Evolutionary conservation across 2,797 vertebrate genomes (phyloP), one percentile per base, ranked within the genome.

Genomic region (Lepilemur septentrionalis): DNA sequence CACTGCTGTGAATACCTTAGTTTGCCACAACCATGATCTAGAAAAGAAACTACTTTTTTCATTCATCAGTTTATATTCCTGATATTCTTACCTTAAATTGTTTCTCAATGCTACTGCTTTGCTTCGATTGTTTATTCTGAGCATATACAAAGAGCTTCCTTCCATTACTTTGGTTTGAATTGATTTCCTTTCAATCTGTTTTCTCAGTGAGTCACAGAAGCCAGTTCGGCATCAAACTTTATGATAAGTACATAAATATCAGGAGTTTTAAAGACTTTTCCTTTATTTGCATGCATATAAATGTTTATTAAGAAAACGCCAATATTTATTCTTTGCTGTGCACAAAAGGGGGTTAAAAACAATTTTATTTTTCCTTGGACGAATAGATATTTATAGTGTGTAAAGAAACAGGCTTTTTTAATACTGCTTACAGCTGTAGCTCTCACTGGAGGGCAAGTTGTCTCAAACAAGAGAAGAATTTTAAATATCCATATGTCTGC

Each of bases 281-380:
- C 50, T 87, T 93, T 85, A 84, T 94, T 95, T 94, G 72, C 32
- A 38, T 43, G 35, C 10, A 52, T 78, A 88, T 50, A 96, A 87
- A 92, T 96, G 95, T 94, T 87, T 94, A 93, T 32, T 76, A 87
- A 91, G 80, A 38, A 97, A 98, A 89, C 28, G 95, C 59, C 22
- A 93, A 67, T 25, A 87, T 46, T 85, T n/a, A 23, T 0, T 90
- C 1, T 75, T 97, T 95, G 30, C 52, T n/a, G 90, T 84, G 35
- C 67, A 86, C 17, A 69, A 55, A 95, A 86, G 17, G 52, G 9
- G 22, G 38, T 59, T 59, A 89, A 92, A 97, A 69, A 55, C 30
- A 89, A 97, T 98, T 97, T 97, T 97, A 32, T 35, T 76, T 95
- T 43, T 88, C 89, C 76, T 82, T 93, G 85, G 18, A 75, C 82